Base-by-base conservation (phyloP, 2,113 vertebrate species). In the Lophius piscatorius region DNA sequence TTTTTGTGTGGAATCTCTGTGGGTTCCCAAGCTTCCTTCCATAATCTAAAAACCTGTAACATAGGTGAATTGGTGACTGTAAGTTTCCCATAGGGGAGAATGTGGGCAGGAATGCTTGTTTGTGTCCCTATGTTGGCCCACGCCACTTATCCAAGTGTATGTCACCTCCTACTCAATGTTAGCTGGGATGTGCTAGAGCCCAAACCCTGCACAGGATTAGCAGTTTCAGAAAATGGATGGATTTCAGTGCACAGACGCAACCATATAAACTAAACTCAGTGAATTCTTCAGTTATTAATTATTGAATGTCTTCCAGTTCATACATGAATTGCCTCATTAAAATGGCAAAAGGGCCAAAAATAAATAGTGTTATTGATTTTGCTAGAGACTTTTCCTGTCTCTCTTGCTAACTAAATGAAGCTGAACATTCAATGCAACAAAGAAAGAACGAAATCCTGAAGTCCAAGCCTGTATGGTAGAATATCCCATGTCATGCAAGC, bases 401-500 rank as follows among this genome's bases (percentile, higher is more conserved):
- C 23, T 26, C 8, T 8, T 17, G 22, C 13, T 40, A 1, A 33
- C 14, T 50, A 31, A 57, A 63, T 21, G 6, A 65, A 70, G 29
- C n/a, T 16, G 4, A 34, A 31, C 24, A 33, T 38, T 24, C 45
- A 52, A 12, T 36, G 16, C 14, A 50, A n/a, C 22, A 59, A 57
- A 38, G 23, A n/a, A 61, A 28, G 39, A 44, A 40, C 20, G 21
- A 17, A 17, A 38, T 1, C 11, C 44, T 35, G n/a, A 64, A 68
- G 57, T 13, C 47, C 21, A 38, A 16, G 61, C 36, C 5, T 46
- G 22, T 34, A 33, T 42, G 24, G 39, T 34, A 41, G 16, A 47
- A 31, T 63, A 67, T 63, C 45, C 29, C 5, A 24, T 23, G 42
- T 70, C 34, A 58, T 59, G 59, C 46, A 65, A 16, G 46, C 54